Percentiles rank a stretch among this genome's conserved stretches.
Evolutionary conservation across 2,888 invertebrate genomes (phyloP).

Genomic region (Pyrocoelia pectoralis): DNA sequence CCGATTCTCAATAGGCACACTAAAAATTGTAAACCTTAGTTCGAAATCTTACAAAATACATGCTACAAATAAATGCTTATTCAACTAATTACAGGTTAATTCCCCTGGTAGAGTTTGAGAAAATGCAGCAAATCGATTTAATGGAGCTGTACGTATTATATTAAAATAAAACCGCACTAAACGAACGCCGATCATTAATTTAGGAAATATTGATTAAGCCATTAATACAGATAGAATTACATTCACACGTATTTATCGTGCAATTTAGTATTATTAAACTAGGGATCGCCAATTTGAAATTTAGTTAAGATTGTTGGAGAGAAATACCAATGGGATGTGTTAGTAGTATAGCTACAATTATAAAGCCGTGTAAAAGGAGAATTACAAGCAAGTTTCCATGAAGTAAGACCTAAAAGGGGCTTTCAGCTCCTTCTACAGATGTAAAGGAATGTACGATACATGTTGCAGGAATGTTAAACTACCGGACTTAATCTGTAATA

Average conservation of each 20-base stretch:
- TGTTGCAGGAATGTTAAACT: conserved; percentile 45
- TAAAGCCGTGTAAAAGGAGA: conserved; percentile 23
- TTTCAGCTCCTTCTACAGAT: conserved; percentile 33
- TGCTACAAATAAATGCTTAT: too few species aligned
- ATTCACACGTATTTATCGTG: neutral
- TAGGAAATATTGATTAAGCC: neutral
- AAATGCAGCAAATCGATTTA: too few species aligned
- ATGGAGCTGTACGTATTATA: too few species aligned
- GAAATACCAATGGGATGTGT: neutral
- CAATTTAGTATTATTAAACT: neutral
- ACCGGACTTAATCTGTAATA: conserved; percentile 47
- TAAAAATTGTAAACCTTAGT: too few species aligned
- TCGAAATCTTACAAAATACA: too few species aligned
- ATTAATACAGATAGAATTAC: neutral
- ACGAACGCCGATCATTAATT: too few species aligned
- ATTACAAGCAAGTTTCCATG: conserved; percentile 28
- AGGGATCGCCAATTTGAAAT: neutral
- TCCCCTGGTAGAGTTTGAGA: too few species aligned
- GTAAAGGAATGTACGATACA: conserved; percentile 44
- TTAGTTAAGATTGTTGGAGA: neutral
- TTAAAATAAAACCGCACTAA: too few species aligned
- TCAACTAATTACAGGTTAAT: too few species aligned
- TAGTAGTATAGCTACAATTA: conserved; percentile 22
- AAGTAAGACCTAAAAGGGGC: conserved; percentile 33
- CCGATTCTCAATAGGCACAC: too few species aligned